These are phyloP conservation scores for Camponotus pennsylvanicus DNA, from an alignment of 1,140 invertebrate species.

Conservation along the genomic window DNA sequence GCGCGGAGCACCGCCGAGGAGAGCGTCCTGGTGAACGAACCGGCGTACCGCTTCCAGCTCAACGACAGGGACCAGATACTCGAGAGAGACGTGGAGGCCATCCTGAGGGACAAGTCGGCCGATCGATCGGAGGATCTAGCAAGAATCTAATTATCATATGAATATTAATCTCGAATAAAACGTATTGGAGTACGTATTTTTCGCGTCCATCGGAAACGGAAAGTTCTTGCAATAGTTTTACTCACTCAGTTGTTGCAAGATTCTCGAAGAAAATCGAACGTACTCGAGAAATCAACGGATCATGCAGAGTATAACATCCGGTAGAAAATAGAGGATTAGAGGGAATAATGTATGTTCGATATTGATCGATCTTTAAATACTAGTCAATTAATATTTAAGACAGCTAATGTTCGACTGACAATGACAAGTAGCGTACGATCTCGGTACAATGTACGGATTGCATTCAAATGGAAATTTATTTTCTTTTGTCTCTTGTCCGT, in stretches of 20 bases:
- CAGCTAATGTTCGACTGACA: neutral
- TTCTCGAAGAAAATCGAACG: neutral
- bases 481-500: neutral
- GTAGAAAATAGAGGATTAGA: constrained; percentile 12
- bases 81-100: constrained; percentile 78
- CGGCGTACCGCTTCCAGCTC: constrained; percentile 58
- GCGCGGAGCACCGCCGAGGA: constrained; percentile 82
- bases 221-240: neutral
- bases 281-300: neutral
- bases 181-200: neutral
- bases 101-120: constrained; percentile 18
- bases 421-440: constrained; percentile 26
- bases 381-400: constrained; percentile 73
- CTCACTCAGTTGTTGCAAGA: neutral
- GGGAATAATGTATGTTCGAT: neutral
- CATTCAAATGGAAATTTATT: neutral
- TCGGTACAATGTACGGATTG: neutral
- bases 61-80: constrained; percentile 77
- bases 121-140: neutral
- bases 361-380: constrained; percentile 56
- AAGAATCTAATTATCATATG: neutral
- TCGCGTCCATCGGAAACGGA: neutral
- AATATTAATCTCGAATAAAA: neutral
- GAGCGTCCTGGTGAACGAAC: constrained; percentile 82
- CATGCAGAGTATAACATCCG: neutral